phyloP scores from a whole-genome alignment of 2,113 vertebrate species.

The Ophthalmolycus amberensis region DNA sequence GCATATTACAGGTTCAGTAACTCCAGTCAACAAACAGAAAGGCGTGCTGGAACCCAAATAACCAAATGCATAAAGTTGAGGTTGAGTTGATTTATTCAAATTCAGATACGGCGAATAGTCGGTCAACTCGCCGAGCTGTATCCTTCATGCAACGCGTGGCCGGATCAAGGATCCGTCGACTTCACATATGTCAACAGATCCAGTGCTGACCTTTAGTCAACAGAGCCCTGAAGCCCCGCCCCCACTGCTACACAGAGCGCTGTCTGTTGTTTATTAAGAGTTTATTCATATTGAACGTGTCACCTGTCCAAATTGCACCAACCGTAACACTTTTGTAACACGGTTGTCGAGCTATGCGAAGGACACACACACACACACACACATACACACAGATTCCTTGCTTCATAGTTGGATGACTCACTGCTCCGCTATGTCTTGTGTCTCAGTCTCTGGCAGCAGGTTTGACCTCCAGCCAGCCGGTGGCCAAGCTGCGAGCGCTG shows the following conservation, averaged over 20 bases:
- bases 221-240: background rate
- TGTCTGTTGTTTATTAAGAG: background rate
- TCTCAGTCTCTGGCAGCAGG: conserved; percentile 93
- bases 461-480: conserved; percentile 91
- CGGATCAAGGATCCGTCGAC: background rate
- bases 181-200: background rate
- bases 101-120: background rate
- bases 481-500: conserved; percentile 93
- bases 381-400: background rate
- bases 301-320: background rate
- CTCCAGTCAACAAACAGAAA: background rate
- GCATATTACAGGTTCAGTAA: background rate
- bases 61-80: background rate
- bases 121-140: background rate
- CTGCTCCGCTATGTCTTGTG: conserved; percentile 11
- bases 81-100: background rate
- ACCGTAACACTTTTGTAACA: background rate
- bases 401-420: background rate
- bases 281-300: background rate
- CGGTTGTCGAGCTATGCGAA: background rate
- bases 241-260: background rate
- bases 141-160: background rate
- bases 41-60: background rate
- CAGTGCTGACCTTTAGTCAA: background rate
- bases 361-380: background rate